Evolutionary conservation across 2,797 vertebrate genomes (phyloP), one percentile per base, ranked within the genome.

Genomic region (Sphenodon punctatus): DNA sequence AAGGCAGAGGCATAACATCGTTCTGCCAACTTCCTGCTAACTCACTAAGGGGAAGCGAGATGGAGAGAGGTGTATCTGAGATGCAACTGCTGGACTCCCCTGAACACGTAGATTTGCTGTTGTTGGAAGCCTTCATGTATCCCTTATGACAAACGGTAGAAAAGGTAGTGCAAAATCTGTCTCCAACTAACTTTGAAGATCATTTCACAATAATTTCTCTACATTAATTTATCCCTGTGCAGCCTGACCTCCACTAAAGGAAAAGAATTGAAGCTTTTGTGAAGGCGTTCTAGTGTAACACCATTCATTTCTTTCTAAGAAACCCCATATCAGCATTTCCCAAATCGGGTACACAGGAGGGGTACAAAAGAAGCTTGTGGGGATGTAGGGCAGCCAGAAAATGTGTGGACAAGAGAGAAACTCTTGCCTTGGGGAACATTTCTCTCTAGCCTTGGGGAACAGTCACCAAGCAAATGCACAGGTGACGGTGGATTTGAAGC

Each of bases 1-100:
- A 67, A 53, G 5, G 10, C 7, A 0, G 3, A 64, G 2, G 1
- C 0, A 19, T 2, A 30, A n/a, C n/a, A n/a, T n/a, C n/a, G 25
- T 20, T 34, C 6, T 34, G 4, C 19, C 19, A 20, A 58, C 11
- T 58, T 20, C 32, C 32, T 34, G 32, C 34, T 32, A 34, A 32
- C 5, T 34, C 32, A 34, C 32, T 19, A 32, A 34, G 55, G 36
- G 19, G 32, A 55, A 23, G 34, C 34, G 58, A 55, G 55, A n/a
- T n/a, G 20, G 32, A 58, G 19, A 20, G 22, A 58, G 32, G 7
- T 58, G 10, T 11, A 58, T 19, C 55, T 34, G 10, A 34, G 11
- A 19, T 22, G 53, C 30, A 23, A 32, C 19, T 19, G 17, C 11
- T 36, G 17, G 20, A 17, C 10, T 58, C 32, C 20, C 27, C 6